Conservation (phyloP, 2,113 vertebrate species). For the Antechinus stuartii region DNA sequence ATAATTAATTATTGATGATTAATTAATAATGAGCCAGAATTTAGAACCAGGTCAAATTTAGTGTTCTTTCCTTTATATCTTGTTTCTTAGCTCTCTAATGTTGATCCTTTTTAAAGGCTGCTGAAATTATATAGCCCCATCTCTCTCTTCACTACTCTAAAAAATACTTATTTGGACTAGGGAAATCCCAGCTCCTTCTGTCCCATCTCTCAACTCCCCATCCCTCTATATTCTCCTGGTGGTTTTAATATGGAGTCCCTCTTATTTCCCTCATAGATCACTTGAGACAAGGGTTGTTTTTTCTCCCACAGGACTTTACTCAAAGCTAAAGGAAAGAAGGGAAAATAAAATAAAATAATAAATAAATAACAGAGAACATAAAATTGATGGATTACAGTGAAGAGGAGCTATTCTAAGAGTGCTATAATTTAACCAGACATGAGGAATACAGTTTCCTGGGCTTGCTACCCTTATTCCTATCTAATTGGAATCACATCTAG, state of each 20-base stretch:
- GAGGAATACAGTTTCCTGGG: background rate
- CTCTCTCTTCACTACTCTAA: background rate
- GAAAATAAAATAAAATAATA: background rate
- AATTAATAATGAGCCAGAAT: background rate
- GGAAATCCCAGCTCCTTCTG: background rate
- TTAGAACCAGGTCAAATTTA: background rate
- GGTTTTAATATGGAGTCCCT: background rate
- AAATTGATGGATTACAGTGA: background rate
- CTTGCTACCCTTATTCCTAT: background rate
- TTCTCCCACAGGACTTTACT: background rate
- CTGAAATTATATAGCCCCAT: background rate
- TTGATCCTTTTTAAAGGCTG: background rate
- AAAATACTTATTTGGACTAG: background rate
- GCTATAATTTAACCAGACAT: background rate
- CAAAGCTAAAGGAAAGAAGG: background rate
- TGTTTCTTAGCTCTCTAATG: background rate
- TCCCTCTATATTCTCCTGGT: background rate
- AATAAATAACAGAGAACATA: background rate
- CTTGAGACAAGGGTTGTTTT: background rate
- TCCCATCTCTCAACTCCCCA: background rate
- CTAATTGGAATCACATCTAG: background rate
- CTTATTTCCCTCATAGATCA: background rate
- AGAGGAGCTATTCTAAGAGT: background rate
- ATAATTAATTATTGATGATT: background rate
- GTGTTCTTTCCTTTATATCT: background rate